These are phyloP conservation scores for Trypoxylon attenuatum DNA, from an alignment of 2,888 invertebrate genomes.

Conservation along the genomic window DNA sequence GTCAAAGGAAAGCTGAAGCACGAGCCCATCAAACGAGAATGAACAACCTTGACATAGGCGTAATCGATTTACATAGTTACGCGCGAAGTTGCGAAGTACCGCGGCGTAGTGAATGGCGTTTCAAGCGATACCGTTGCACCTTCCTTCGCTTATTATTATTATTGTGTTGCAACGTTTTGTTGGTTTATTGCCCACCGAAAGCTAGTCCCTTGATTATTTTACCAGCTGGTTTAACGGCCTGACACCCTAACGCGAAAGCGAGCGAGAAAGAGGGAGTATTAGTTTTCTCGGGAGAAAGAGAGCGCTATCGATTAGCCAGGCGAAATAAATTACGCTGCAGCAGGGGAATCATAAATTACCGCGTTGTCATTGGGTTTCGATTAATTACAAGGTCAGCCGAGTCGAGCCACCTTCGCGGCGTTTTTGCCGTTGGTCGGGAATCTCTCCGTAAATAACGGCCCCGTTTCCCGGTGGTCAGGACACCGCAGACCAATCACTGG, in stretches of 20 bases:
- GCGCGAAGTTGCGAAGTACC: slow-evolving; percentile 11
- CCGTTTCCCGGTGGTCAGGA: background rate
- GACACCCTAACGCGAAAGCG: no score
- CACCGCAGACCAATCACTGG: background rate
- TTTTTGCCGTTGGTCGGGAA: background rate
- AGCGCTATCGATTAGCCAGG: background rate
- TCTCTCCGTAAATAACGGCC: background rate
- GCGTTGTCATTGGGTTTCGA: slow-evolving; percentile 25
- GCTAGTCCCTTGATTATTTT: no score
- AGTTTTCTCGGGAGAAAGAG: background rate
- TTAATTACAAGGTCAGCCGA: slow-evolving; percentile 25
- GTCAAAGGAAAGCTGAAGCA: no score
- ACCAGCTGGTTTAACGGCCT: no score
- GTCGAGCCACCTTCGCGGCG: background rate
- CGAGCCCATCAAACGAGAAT: no score
- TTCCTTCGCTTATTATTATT: slow-evolving; percentile 33
- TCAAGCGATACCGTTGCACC: slow-evolving; percentile 12
- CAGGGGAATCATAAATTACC: slow-evolving; percentile 33
- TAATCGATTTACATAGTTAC: slow-evolving; percentile 38
- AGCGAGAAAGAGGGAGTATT: no score
- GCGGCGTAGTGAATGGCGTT: slow-evolving; percentile 39
- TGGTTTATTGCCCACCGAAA: no score
- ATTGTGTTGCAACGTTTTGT: slow-evolving; percentile 12
- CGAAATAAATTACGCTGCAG: background rate
- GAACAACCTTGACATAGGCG: slow-evolving; percentile 40